Base-by-base conservation (phyloP, 2,113 vertebrate genomes). In the Columba janthina region DNA sequence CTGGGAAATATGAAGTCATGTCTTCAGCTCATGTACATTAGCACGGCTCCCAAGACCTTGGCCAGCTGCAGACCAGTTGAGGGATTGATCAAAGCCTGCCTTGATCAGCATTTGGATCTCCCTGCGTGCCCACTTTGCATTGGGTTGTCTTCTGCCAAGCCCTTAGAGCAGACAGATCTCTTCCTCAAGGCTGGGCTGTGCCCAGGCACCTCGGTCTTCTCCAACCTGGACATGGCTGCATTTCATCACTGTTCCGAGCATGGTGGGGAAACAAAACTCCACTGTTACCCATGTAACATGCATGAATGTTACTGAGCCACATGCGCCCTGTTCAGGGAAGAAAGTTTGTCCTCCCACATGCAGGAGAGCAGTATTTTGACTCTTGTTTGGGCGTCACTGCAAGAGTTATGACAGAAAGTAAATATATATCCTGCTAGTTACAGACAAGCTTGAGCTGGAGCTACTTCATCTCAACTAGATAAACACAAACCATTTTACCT, bases 261-360 rank as follows among this genome's bases (percentile, higher is more conserved):
- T 0, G 1, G 36, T 22, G n/a, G 20, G 57, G 69, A 81, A 94
- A 74, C 13, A 76, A 64, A 77, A 48, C 60, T 51, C 73, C 48
- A 15, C 38, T 79, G 44, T 57, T 69, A n/a, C 31, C 54, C 8
- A 60, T 67, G 81, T 60, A 93, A 94, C 95, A 92, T 94, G 44
- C 61, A 75, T 90, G 86, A 88, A 51, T 1, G 5, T 81, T 80
- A 50, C 65, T 42, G 70, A 87, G 66, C 24, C 31, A 25, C 40
- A 16, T 16, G 11, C 42, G 64, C 32, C 18, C 64, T 71, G 34
- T 53, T 48, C 46, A 53, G 58, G 25, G 44, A 70, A 61, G 50
- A 54, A 56, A 40, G 38, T n/a, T 62, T 92, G 78, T 56, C 69
- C 53, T 80, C 64, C 34, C 38, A 40, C 17, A 8, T 29, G 28